Evolutionary conservation across 2,888 invertebrate genomes (phyloP).

Genomic region (Sipha maydis): DNA sequence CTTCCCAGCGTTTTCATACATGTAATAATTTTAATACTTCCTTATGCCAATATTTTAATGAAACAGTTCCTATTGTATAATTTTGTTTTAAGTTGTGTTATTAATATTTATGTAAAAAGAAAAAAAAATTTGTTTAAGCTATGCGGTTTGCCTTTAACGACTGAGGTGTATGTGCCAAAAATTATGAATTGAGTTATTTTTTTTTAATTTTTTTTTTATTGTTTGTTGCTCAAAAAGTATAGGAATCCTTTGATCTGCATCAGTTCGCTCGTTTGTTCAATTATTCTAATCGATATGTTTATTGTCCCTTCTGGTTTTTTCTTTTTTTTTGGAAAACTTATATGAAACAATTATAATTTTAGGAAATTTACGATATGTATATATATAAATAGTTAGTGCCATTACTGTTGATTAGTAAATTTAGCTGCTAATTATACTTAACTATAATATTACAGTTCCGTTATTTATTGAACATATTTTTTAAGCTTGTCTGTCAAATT

Average conservation of each 20-base stretch:
- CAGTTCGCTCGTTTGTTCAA: slow-evolving; percentile 37
- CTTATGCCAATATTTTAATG: slow-evolving; percentile 41
- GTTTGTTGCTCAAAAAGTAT: slow-evolving; percentile 58
- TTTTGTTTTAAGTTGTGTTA: slow-evolving; percentile 52
- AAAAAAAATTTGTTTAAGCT: slow-evolving; percentile 48
- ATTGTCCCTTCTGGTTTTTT: slow-evolving; percentile 20
- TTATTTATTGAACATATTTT: slow-evolving; percentile 49
- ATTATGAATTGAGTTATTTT: slow-evolving; percentile 33
- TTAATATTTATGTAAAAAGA: slow-evolving; percentile 39
- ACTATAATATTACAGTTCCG: slow-evolving; percentile 51
- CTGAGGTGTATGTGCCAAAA: slow-evolving; percentile 59
- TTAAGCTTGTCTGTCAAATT: slow-evolving; percentile 48
- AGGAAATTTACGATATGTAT: slow-evolving; percentile 23
- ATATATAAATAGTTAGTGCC: slow-evolving; percentile 39
- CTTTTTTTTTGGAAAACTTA: slow-evolving; percentile 14
- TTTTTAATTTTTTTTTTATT: slow-evolving; percentile 52
- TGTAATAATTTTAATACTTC: slow-evolving; percentile 25
- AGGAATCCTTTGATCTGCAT: slow-evolving; percentile 53
- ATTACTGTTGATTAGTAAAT: slow-evolving; percentile 54
- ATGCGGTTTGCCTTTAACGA: slow-evolving; percentile 58
- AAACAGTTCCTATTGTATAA: slow-evolving; percentile 60
- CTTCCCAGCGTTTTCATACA: slow-evolving; percentile 42
- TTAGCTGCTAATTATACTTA: slow-evolving; percentile 50
- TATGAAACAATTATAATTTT: slow-evolving; percentile 29
- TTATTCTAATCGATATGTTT: slow-evolving; percentile 33